phyloP scores from a whole-genome alignment of 2,888 invertebrate genomes.

The Trisateles emortualis region DNA sequence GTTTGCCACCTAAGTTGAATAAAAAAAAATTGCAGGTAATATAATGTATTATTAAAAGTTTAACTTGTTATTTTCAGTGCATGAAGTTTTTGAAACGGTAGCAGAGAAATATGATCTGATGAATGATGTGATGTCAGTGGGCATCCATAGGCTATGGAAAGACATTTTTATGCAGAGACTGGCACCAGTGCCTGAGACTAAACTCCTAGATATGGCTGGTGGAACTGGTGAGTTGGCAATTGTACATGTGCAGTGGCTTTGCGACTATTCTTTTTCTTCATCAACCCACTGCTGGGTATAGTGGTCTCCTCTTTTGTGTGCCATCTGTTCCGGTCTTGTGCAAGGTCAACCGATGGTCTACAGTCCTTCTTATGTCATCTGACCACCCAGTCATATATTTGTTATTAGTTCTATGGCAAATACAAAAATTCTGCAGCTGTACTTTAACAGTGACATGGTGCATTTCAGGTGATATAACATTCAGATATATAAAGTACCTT shows the following conservation, averaged over 20 bases:
- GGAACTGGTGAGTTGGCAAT: slow-evolving; percentile 91
- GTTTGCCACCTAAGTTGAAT: too few species aligned
- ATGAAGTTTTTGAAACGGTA: slow-evolving; percentile 97
- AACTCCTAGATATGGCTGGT: slow-evolving; percentile 98
- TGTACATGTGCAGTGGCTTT: background rate
- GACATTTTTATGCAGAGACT: slow-evolving; percentile 95
- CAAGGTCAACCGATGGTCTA: too few species aligned
- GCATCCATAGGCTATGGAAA: slow-evolving; percentile 98
- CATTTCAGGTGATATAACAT: slow-evolving; percentile 94
- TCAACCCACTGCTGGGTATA: too few species aligned
- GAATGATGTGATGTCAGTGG: slow-evolving; percentile 99
- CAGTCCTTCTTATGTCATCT: too few species aligned
- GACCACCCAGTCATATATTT: too few species aligned
- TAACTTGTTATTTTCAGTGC: slow-evolving; percentile 87
- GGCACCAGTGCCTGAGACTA: slow-evolving; percentile 91
- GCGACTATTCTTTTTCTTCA: too few species aligned
- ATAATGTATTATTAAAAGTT: too few species aligned
- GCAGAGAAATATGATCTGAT: slow-evolving; percentile 97
- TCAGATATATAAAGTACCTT: slow-evolving; percentile 93
- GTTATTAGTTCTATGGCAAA: too few species aligned
- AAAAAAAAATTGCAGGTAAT: too few species aligned
- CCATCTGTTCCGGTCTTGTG: too few species aligned
- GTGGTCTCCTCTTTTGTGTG: too few species aligned
- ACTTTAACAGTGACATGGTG: background rate
- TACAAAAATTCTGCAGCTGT: too few species aligned